phyloP scores from a whole-genome alignment of 2,797 vertebrate species.

The Lophotriccus pileatus region DNA sequence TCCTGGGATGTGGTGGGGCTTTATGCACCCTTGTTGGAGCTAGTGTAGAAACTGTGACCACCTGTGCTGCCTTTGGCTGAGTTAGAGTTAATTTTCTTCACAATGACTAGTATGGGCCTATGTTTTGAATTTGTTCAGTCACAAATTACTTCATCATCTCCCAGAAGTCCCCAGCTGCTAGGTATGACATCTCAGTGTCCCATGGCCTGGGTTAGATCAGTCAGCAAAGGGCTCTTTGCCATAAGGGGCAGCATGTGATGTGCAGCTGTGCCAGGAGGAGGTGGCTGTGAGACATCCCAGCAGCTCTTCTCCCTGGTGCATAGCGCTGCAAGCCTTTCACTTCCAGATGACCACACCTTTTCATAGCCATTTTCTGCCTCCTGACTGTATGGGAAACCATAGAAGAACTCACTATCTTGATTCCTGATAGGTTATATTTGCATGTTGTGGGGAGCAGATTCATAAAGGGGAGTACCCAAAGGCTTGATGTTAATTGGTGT shows the following conservation, averaged over 20 bases:
- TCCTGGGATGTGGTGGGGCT: neutral
- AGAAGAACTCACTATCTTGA: neutral
- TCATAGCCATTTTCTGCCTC: neutral
- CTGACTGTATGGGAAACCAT: neutral
- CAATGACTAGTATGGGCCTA: neutral
- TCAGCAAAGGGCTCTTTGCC: neutral
- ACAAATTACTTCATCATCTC: neutral
- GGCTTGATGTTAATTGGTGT: neutral
- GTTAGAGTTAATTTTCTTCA: neutral
- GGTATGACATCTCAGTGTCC: neutral
- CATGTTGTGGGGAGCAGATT: neutral
- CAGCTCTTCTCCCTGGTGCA: neutral
- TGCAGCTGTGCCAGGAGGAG: neutral
- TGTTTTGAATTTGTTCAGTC: neutral
- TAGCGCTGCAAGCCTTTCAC: neutral
- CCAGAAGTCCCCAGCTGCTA: neutral
- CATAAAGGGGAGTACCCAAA: neutral
- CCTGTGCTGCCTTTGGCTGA: neutral
- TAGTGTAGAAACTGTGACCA: neutral
- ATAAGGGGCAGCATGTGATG: neutral
- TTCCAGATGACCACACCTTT: neutral
- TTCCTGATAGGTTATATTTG: neutral
- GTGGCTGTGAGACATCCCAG: neutral
- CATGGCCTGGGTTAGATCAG: neutral
- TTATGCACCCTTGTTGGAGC: fast-evolving